phyloP scores from a whole-genome alignment of 2,797 vertebrate species.

The Amblyraja radiata region DNA sequence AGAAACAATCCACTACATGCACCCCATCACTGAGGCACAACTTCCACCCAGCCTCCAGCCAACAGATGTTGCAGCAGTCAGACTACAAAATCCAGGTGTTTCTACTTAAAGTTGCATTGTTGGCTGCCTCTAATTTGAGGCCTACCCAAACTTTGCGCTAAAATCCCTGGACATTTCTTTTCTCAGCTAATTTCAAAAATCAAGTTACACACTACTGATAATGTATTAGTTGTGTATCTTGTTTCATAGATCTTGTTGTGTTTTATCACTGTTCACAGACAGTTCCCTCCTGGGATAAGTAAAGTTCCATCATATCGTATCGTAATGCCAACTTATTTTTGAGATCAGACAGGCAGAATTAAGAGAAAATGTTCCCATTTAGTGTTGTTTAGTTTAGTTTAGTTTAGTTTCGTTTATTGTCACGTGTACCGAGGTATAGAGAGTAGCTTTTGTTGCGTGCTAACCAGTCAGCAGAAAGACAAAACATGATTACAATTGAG shows the following conservation, averaged over 20 bases:
- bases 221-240: not conserved
- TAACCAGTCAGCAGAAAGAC: too few species aligned
- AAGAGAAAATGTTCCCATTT: not conserved
- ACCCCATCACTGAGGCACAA: not conserved
- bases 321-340: not conserved
- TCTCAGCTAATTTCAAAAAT: not conserved
- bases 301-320: too few species aligned
- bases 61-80: not conserved
- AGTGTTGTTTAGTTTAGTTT: too few species aligned
- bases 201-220: not conserved
- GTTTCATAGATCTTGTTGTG: too few species aligned
- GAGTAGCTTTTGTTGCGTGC: too few species aligned
- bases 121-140: not conserved
- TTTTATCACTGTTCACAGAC: too few species aligned
- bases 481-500: too few species aligned
- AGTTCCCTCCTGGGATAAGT: too few species aligned
- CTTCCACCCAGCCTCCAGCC: not conserved
- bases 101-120: slow-evolving; percentile 6
- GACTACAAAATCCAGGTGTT: slow-evolving; percentile 1
- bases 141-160: not conserved
- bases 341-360: not conserved
- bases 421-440: too few species aligned
- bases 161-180: not conserved
- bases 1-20: not conserved
- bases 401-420: too few species aligned